Conservation (phyloP, 2,797 vertebrate genomes). For the Gymnothorax reevesii region DNA sequence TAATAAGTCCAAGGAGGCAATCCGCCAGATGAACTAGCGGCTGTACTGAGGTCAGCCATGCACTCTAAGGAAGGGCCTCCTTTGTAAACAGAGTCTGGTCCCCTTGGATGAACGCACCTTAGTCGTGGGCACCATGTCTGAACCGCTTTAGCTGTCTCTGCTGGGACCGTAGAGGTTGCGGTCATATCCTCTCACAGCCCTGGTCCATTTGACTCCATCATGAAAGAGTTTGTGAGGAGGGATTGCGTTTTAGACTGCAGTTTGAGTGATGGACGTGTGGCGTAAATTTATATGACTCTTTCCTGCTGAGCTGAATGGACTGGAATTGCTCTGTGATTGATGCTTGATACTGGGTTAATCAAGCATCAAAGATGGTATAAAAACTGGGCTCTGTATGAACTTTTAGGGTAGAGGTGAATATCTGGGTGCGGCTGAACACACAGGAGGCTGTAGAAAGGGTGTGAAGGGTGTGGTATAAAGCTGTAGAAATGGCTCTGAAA, state of each 20-base stretch:
- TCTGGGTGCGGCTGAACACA: neutral
- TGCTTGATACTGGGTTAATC: neutral
- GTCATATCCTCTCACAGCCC: neutral
- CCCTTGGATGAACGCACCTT: neutral
- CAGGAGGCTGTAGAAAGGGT: neutral
- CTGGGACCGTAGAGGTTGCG: conserved; percentile 28
- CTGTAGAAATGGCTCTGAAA: too few species aligned
- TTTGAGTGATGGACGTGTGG: neutral
- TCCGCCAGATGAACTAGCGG: neutral
- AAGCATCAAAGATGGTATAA: neutral
- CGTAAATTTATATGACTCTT: neutral
- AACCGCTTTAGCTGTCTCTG: conserved; percentile 50
- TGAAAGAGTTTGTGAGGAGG: neutral
- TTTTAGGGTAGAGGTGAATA: neutral
- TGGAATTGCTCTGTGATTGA: neutral
- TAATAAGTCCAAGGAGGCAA: neutral
- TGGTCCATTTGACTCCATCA: conserved; percentile 10
- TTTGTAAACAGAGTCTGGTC: neutral
- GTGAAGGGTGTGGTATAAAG: neutral
- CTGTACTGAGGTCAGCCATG: neutral
- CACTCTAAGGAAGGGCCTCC: neutral
- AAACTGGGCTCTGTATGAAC: neutral
- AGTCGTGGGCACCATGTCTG: neutral
- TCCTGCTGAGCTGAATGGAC: neutral
- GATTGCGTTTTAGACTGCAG: neutral